Evolutionary conservation across 2,113 vertebrate genomes (phyloP), one percentile per base, ranked within the genome.

Genomic region (Anarrhichthys ocellatus): DNA sequence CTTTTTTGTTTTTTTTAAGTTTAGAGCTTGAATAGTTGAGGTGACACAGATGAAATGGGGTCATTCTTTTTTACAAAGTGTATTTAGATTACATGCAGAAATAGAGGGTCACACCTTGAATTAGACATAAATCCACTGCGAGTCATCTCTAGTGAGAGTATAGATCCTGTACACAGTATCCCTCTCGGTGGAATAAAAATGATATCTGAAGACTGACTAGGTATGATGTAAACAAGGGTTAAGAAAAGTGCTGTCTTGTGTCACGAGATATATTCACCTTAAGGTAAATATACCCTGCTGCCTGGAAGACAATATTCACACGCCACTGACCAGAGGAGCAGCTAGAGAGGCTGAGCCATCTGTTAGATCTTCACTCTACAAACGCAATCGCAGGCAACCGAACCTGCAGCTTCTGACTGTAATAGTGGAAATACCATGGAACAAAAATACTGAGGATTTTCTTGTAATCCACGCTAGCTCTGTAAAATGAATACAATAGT

Each of bases 261-360:
- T 64, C 22, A 70, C 29, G 2, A 24, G 32, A 59, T 46, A 24
- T 40, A 52, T 44, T 69, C 36, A 27, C 11, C 64, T 38, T 17
- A 46, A 71, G 46, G 34, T 72, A 22, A 71, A 52, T 48, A 14
- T 42, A 6, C 42, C n/a, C 36, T 24, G 52, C 18, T 77, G 63
- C 24, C 1, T 59, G 56, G 1, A 34, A 29, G 20, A 65, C 50
- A 65, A 50, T 78, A 58, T 67, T 82, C 62, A 80, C 75, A 82
- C 58, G 1, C 44, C 78, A 65, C 59, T 81, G 69, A 80, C 61
- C 70, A 64, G 59, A 72, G 24, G 42, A 79, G 52, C 78, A 80
- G 73, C 58, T 7, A 72, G 11, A 73, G 58, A 63, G 40, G 70
- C 69, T 3, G 13, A 59, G 54, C 82, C 85, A 82, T 89, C 68